Evolutionary conservation across 2,888 invertebrate genomes (phyloP).

Genomic region (Drosophila lacicola): DNA sequence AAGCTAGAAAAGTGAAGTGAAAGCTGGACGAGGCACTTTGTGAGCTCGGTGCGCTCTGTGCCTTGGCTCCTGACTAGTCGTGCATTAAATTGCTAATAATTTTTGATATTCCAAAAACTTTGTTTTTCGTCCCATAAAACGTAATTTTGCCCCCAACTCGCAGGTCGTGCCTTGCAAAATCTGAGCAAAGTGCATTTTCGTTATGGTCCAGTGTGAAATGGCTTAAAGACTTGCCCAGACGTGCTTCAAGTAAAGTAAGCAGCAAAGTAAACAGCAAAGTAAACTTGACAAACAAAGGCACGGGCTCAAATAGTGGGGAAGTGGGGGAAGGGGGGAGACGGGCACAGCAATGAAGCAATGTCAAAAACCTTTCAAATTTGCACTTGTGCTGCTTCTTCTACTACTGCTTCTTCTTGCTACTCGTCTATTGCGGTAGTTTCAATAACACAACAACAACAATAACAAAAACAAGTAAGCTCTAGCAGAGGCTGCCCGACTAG

Average conservation of each 20-base stretch:
- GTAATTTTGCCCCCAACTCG: not conserved
- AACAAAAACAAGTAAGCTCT: slow-evolving; percentile 12
- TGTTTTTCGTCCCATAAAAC: slow-evolving; percentile 51
- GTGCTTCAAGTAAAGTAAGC: slow-evolving; percentile 26
- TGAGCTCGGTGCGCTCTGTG: slow-evolving; percentile 2
- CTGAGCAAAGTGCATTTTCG: slow-evolving; percentile 50
- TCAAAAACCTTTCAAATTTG: slow-evolving; percentile 71
- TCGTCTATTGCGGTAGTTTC: slow-evolving; percentile 50
- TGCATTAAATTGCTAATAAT: slow-evolving; percentile 80
- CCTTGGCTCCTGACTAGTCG: slow-evolving; percentile 64
- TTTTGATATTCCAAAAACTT: slow-evolving; percentile 73
- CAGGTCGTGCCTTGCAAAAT: slow-evolving; percentile 24
- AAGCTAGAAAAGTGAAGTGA: slow-evolving; percentile 21
- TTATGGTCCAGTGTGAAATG: slow-evolving; percentile 30
- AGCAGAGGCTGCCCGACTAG: not conserved
- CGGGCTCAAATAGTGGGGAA: not conserved
- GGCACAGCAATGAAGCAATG: slow-evolving; percentile 55
- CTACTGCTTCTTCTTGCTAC: slow-evolving; percentile 9
- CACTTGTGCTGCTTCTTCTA: slow-evolving; percentile 57
- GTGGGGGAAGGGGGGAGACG: not conserved
- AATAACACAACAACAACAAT: slow-evolving; percentile 44
- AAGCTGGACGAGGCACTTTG: slow-evolving; percentile 9
- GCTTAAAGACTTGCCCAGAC: slow-evolving; percentile 52
- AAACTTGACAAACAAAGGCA: slow-evolving; percentile 48
- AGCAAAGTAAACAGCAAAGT: slow-evolving; percentile 53